Conservation (phyloP, 2,888 invertebrate genomes). For the Drosophila birchii region DNA sequence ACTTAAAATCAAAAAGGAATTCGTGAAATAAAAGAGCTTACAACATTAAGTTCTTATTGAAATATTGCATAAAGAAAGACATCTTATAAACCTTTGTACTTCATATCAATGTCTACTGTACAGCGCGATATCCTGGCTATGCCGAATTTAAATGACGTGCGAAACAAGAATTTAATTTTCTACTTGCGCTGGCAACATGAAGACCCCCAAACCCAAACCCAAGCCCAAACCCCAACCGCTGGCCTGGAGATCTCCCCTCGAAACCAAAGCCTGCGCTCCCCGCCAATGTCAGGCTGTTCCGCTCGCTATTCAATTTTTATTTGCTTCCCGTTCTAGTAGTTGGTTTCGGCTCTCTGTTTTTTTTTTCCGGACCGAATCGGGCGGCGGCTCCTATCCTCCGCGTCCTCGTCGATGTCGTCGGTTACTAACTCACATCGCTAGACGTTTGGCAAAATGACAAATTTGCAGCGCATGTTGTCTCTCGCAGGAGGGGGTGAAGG, state of each 20-base stretch:
- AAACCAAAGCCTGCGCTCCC: slow-evolving; percentile 31
- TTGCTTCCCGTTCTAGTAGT: slow-evolving; percentile 56
- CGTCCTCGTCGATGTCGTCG: slow-evolving; percentile 46
- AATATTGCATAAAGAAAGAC: not conserved
- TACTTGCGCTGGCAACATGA: slow-evolving; percentile 46
- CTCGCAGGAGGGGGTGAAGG: slow-evolving; percentile 51
- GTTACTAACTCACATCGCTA: slow-evolving; percentile 56
- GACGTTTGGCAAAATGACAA: slow-evolving; percentile 82
- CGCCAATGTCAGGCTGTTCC: slow-evolving; percentile 56
- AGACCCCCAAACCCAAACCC: slow-evolving; percentile 16
- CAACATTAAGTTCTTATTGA: not conserved
- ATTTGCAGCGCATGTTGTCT: slow-evolving; percentile 71
- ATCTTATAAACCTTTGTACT: not conserved
- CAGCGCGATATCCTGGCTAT: slow-evolving; percentile 59
- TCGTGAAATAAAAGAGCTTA: not conserved
- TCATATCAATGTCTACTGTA: not conserved
- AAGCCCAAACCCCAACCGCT: not conserved
- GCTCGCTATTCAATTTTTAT: slow-evolving; percentile 61
- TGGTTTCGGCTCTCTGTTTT: slow-evolving; percentile 29
- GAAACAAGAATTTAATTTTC: slow-evolving; percentile 83
- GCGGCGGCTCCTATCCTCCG: slow-evolving; percentile 30
- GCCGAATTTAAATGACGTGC: slow-evolving; percentile 82
- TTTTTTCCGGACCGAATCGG: slow-evolving; percentile 27
- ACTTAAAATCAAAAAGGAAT: not conserved
- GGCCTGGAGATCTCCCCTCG: slow-evolving; percentile 4